These are phyloP conservation scores for Drosophila quadrilineata DNA, from an alignment of 1,140 invertebrate genomes.

Conservation along the genomic window DNA sequence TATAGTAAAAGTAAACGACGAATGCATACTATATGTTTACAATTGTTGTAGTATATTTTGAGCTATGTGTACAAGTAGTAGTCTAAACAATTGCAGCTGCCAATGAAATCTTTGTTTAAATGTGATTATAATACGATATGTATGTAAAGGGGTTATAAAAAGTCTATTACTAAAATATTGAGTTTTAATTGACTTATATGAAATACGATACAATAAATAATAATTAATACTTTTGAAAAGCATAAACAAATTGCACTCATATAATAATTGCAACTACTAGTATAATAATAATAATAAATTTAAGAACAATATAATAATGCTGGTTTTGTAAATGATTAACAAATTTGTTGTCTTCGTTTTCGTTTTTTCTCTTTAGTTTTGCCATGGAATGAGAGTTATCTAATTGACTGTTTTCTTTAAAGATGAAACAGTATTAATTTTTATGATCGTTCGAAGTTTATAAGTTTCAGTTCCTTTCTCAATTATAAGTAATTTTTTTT, in stretches of 20 bases:
- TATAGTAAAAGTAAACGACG: no score
- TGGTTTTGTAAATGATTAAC: constrained; percentile 56
- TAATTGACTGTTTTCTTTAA: constrained; percentile 66
- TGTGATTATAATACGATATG: constrained; percentile 72
- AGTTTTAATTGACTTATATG: constrained; percentile 44
- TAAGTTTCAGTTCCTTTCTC: constrained; percentile 47
- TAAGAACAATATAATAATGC: constrained; percentile 51
- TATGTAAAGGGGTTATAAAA: constrained; percentile 41
- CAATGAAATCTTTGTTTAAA: constrained; percentile 13
- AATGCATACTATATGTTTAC: constrained; percentile 7
- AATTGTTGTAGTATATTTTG: constrained; percentile 26
- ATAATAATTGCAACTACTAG: constrained; percentile 71
- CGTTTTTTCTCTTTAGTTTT: no score
- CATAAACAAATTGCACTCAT: constrained; percentile 75
- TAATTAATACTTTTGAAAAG: constrained; percentile 78
- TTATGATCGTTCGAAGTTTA: constrained; percentile 27
- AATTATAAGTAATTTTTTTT: no score
- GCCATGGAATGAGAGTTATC: constrained; percentile 44
- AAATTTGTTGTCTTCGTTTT: constrained; percentile 49
- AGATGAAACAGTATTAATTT: constrained; percentile 20
- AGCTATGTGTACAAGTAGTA: no score
- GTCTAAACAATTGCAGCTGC: constrained; percentile 39
- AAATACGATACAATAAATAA: constrained; percentile 62
- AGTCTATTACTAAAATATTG: constrained; percentile 42
- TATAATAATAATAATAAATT: constrained; percentile 52